Conservation (phyloP, 2,888 invertebrate genomes). For the Elegia similella region DNA sequence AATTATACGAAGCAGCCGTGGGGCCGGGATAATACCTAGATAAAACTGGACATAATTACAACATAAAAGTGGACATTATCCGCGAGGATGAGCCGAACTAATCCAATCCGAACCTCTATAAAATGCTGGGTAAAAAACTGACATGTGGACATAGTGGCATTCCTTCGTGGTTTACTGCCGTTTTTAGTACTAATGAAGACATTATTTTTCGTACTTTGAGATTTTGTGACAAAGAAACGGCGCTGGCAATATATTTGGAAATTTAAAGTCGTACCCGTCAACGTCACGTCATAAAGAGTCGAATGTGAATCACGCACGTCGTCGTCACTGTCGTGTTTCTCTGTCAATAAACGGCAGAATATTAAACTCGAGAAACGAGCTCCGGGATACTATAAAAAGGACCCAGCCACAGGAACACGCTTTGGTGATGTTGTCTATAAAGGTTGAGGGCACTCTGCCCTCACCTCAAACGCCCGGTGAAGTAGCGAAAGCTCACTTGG, state of each 20-base stretch:
- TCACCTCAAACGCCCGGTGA: no score
- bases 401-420: conserved; percentile 7
- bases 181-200: conserved; percentile 8
- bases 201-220: conserved; percentile 10
- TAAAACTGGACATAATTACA: conserved; percentile 18
- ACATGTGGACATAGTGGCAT: conserved; percentile 2
- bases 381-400: conserved; percentile 12
- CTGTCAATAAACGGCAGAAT: conserved; percentile 20
- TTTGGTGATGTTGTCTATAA: no score
- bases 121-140: conserved; percentile 10
- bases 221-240: conserved; percentile 22
- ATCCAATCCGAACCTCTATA: conserved; percentile 16
- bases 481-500: no score
- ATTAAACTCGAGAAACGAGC: conserved; percentile 20
- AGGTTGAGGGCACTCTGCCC: no score
- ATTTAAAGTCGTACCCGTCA: conserved; percentile 11
- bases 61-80: conserved; percentile 16
- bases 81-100: conserved; percentile 6
- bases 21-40: conserved; percentile 13
- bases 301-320: conserved; percentile 18
- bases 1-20: not conserved
- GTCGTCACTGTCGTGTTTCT: conserved; percentile 20
- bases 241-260: conserved; percentile 16
- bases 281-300: conserved; percentile 20
- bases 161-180: conserved; percentile 9